phyloP scores from a whole-genome alignment of 1,140 invertebrate genomes.

The Potamilus streckersoni region DNA sequence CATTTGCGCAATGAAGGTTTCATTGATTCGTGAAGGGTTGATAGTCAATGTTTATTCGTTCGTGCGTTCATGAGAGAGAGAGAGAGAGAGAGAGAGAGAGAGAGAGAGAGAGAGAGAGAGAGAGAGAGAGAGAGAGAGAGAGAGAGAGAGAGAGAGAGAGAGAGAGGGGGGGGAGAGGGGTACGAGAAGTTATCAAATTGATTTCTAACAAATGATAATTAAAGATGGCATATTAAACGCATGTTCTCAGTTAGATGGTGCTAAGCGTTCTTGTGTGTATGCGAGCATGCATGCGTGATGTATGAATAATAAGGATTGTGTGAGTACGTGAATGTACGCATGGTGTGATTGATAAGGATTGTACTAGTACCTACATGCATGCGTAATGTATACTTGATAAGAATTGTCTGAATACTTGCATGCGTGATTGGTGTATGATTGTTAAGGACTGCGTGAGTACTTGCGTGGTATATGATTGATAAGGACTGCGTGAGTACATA shows the following conservation, averaged over 20 bases:
- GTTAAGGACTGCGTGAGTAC: no score
- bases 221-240: background rate
- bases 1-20: background rate
- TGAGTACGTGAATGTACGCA: background rate
- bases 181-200: background rate
- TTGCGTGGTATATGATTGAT: no score
- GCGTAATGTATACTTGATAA: no score
- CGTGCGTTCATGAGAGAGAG: background rate
- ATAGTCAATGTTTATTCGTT: background rate
- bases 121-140: background rate
- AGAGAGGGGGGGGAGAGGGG: background rate
- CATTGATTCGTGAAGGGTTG: background rate
- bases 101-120: slow-evolving; percentile 5
- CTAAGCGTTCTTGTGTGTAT: background rate
- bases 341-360: no score
- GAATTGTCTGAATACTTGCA: no score
- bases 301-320: background rate
- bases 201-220: background rate
- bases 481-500: no score
- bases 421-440: no score
- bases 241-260: background rate
- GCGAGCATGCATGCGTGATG: background rate
- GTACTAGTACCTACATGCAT: no score
- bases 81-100: background rate
- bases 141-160: background rate